phyloP scores from a whole-genome alignment of 2,113 vertebrate species.

The Mystacornis crossleyi region DNA sequence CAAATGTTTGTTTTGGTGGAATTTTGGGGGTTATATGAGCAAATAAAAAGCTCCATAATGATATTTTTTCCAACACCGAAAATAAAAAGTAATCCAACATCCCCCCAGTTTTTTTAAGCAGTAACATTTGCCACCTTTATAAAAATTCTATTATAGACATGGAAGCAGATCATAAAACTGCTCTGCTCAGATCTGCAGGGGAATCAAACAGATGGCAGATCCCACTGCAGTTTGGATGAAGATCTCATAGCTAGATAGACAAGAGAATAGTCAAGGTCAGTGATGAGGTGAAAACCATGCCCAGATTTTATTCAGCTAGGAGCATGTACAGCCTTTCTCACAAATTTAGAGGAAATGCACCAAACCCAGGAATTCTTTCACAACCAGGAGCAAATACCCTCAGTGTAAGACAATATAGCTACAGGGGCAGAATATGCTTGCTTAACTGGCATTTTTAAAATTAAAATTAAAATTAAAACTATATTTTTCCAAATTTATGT shows the following conservation, averaged over 20 bases:
- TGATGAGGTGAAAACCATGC: neutral
- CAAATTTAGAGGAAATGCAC: neutral
- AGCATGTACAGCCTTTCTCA: neutral
- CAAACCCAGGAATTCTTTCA: neutral
- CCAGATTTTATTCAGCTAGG: neutral
- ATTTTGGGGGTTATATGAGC: neutral
- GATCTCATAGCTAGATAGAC: neutral
- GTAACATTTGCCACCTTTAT: neutral
- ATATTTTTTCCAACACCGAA: neutral
- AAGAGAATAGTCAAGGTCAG: conserved; percentile 30
- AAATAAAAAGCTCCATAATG: neutral
- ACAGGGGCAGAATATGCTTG: neutral
- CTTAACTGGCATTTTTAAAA: neutral
- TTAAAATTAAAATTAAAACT: neutral
- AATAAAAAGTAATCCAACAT: neutral
- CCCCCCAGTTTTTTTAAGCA: neutral
- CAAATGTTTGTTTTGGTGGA: neutral
- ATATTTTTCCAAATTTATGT: neutral
- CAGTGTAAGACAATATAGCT: neutral
- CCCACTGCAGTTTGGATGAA: conserved; percentile 15
- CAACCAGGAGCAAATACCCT: neutral
- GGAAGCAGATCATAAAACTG: neutral
- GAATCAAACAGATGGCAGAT: conserved; percentile 42
- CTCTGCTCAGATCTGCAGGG: neutral
- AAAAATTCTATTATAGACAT: neutral